phyloP scores from a whole-genome alignment of 37 sponge, comb jelly and placozoan genomes.

The Halichondria panicea region DNA sequence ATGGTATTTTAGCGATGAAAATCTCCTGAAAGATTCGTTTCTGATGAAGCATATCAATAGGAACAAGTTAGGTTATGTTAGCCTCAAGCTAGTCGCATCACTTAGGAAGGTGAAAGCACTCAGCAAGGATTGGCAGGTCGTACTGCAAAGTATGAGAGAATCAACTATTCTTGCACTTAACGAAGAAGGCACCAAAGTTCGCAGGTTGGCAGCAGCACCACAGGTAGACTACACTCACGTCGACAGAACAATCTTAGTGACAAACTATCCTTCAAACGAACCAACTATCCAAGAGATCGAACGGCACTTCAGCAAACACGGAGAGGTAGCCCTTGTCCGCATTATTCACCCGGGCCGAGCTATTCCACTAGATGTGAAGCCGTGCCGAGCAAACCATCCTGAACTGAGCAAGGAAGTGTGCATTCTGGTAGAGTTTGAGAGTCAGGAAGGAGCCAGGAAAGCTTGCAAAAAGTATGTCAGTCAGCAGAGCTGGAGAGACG shows the following conservation, averaged over 20 bases:
- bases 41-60: constrained; percentile 90
- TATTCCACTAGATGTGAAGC: constrained; percentile 77
- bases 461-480: constrained; percentile 31
- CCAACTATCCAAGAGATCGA: constrained; percentile 50
- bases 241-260: constrained; percentile 60
- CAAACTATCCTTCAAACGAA: constrained; percentile 43
- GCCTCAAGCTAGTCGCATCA: constrained; percentile 86
- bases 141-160: constrained; percentile 43
- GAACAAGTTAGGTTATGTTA: constrained; percentile 88
- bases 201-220: constrained; percentile 64
- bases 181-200: constrained; percentile 78
- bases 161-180: constrained; percentile 71
- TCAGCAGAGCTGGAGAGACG: constrained; percentile 67
- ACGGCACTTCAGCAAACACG: constrained; percentile 54
- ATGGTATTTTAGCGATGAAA: constrained; percentile 96
- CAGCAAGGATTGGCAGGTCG: constrained; percentile 80
- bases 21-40: constrained; percentile 86
- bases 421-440: constrained; percentile 74
- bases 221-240: constrained; percentile 63
- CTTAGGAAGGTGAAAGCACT: constrained; percentile 84
- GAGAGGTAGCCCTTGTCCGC: constrained; percentile 63
- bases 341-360: constrained; percentile 71
- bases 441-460: constrained; percentile 42
- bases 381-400: constrained; percentile 37
- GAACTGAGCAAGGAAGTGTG: constrained; percentile 62